phyloP scores from a whole-genome alignment of 1,140 invertebrate genomes.

The Eurytemora carolleeae region DNA sequence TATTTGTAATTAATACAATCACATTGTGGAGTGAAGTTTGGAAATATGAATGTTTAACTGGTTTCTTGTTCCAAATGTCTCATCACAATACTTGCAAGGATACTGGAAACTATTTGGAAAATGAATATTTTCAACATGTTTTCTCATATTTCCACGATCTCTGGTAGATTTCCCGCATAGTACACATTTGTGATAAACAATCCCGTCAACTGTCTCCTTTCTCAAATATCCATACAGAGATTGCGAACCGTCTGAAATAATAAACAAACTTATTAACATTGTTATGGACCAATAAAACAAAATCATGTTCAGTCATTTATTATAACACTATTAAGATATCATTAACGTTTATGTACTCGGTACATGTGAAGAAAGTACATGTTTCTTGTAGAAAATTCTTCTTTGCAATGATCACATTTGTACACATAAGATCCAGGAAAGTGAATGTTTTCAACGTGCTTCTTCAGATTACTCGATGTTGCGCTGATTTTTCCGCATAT shows the following conservation, averaged over 20 bases:
- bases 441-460: neutral
- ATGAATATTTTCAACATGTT: neutral
- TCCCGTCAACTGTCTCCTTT: neutral
- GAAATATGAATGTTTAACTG: no score
- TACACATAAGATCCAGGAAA: neutral
- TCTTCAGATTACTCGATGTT: neutral
- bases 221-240: neutral
- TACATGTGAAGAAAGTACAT: neutral
- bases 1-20: no score
- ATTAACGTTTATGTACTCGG: neutral
- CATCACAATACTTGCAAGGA: no score
- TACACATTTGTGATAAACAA: neutral
- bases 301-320: no score
- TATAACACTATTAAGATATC: no score
- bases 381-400: neutral
- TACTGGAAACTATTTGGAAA: no score
- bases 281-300: no score
- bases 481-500: neutral
- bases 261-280: no score
- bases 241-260: neutral
- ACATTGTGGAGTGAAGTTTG: no score
- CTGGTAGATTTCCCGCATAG: neutral
- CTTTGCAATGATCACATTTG: neutral
- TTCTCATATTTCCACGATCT: neutral
- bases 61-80: no score